These are phyloP conservation scores for Esox masquinongy DNA, from an alignment of 2,797 vertebrate genomes.

Conservation along the genomic window DNA sequence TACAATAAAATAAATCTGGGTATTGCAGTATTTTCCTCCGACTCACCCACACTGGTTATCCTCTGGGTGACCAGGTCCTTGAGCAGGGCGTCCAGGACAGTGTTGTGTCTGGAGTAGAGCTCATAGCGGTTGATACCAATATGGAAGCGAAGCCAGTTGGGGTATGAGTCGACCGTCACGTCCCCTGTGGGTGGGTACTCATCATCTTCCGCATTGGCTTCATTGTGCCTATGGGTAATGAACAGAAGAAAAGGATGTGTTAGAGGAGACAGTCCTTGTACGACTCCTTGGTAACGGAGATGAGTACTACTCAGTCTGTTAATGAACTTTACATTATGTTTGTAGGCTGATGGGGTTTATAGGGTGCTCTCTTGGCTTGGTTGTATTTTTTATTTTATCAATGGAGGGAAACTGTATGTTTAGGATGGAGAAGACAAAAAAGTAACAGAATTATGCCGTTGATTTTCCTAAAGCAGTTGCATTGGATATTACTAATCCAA, in stretches of 20 bases:
- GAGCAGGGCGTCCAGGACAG: constrained; percentile 82
- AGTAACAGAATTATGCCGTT: too few species aligned
- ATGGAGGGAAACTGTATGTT: too few species aligned
- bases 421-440: too few species aligned
- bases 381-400: neutral
- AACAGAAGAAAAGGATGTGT: constrained; percentile 50
- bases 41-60: constrained; percentile 93
- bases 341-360: neutral
- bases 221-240: constrained; percentile 78
- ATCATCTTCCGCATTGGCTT: constrained; percentile 81
- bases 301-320: neutral
- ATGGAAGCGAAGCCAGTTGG: constrained; percentile 97
- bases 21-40: neutral
- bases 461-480: neutral
- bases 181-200: constrained; percentile 84
- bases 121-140: constrained; percentile 94
- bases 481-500: neutral
- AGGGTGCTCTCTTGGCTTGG: neutral
- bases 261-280: neutral
- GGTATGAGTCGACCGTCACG: constrained; percentile 83
- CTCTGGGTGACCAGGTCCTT: constrained; percentile 85
- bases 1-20: neutral
- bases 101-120: constrained; percentile 87
- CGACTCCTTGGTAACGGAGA: neutral
- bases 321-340: neutral